Percentiles rank a stretch among this genome's conserved stretches.
These are phyloP conservation scores for Lasioglossum figueresi DNA, from an alignment of 2,888 invertebrate species.

Conservation along the genomic window DNA sequence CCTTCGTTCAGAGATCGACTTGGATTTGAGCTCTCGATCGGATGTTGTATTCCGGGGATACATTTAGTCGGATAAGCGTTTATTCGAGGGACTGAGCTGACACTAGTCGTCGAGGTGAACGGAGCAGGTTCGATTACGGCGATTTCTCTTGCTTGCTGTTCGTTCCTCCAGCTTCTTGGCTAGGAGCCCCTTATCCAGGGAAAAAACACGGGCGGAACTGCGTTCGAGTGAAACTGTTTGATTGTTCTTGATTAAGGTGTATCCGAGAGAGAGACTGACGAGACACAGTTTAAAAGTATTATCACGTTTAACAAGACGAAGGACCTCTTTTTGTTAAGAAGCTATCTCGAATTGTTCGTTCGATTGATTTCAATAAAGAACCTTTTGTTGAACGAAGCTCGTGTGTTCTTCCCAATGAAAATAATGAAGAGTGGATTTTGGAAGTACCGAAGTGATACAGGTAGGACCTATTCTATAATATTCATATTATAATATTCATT, in stretches of 20 bases:
- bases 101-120: slow-evolving; percentile 5
- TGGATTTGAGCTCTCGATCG: neutral
- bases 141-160: neutral
- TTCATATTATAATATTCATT: neutral
- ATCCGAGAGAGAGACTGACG: neutral
- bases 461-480: neutral
- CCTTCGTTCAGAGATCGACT: neutral
- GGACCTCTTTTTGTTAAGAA: neutral
- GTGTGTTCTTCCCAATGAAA: neutral
- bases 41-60: neutral
- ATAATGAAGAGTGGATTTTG: neutral
- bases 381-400: slow-evolving; percentile 29
- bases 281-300: neutral
- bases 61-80: neutral
- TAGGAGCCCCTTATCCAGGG: neutral
- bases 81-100: neutral
- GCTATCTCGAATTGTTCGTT: slow-evolving; percentile 26
- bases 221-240: neutral
- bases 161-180: neutral
- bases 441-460: neutral
- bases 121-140: neutral
- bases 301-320: neutral
- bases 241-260: neutral
- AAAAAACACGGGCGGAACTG: neutral
- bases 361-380: slow-evolving; percentile 36